These are phyloP conservation scores for Rhodeus uyekii DNA, from an alignment of 2,797 vertebrate species.

Conservation along the genomic window DNA sequence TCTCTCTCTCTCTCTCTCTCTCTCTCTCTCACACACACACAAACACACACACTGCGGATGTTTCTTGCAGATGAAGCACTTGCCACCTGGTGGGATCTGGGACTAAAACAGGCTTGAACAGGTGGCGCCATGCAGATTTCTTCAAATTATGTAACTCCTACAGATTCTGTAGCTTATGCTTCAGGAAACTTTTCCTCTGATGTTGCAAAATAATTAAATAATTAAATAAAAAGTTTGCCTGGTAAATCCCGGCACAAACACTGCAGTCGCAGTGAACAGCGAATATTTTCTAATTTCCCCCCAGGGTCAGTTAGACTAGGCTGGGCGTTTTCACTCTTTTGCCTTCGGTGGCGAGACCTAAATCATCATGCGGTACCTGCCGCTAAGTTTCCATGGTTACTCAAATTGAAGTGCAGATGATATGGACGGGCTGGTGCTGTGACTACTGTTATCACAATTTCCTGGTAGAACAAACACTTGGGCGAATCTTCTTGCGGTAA, in stretches of 20 bases:
- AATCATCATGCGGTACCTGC: slow-evolving; percentile 64
- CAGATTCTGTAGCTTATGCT: slow-evolving; percentile 44
- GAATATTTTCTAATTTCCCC: slow-evolving; percentile 21
- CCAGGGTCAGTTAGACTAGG: neutral
- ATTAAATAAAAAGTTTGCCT: slow-evolving; percentile 21
- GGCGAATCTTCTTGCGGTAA: slow-evolving; percentile 55
- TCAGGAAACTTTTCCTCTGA: slow-evolving; percentile 45
- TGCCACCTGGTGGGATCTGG: slow-evolving; percentile 55
- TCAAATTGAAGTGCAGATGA: slow-evolving; percentile 65
- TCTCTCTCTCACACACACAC: no score
- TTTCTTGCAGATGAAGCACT: slow-evolving; percentile 49
- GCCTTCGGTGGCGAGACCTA: slow-evolving; percentile 60
- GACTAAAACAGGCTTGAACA: slow-evolving; percentile 54
- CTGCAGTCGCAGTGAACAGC: neutral
- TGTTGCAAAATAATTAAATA: slow-evolving; percentile 44
- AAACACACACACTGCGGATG: slow-evolving; percentile 34
- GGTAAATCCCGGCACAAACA: slow-evolving; percentile 15
- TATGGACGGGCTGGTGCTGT: slow-evolving; percentile 53
- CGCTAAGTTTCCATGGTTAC: slow-evolving; percentile 75
- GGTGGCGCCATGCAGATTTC: slow-evolving; percentile 58
- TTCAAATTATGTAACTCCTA: slow-evolving; percentile 47
- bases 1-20: no score
- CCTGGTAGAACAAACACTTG: slow-evolving; percentile 64
- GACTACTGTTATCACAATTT: slow-evolving; percentile 64
- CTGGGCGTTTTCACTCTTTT: slow-evolving; percentile 15